Base-by-base conservation (phyloP, 2,113 vertebrate genomes). In the Poecilia latipinna region DNA sequence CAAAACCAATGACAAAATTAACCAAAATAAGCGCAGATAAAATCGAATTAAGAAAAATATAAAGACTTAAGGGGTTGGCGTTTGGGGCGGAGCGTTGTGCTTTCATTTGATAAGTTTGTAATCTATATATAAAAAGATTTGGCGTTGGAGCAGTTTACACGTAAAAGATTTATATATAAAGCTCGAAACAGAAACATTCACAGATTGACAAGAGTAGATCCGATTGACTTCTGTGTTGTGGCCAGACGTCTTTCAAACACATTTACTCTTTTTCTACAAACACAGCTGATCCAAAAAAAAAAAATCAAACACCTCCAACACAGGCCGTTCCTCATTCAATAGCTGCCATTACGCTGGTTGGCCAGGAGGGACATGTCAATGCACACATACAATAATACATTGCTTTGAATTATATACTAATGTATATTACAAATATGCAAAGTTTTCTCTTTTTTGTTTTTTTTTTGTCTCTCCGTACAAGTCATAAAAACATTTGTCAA, bases 341-440 rank as follows among this genome's bases (percentile, higher is more conserved):
- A 94, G 91, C 92, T 91, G 93, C 92, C 92, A 83, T 88, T 75
- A 88, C 12, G 61, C 75, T 79, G 69, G 68, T 87, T 71, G 88
- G 86, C 82, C 86, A 61, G 68, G 65, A 80, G 72, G 73, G 74
- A 78, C 39, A 84, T 83, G 89, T 65, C 24, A 77, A 83, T 64
- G 62, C 48, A 86, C 75, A 79, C 81, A 44, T 70, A 90, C 84
- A 86, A 37, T 68, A 89, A 37, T 68, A 89, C 84, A 85, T 2
- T 51, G 32, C 81, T 29, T 61, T 78, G 77, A 88, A 87, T 87
- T 80, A 79, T 90, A 84, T 87, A 90, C 6, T 39, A 11, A 81
- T 37, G 62, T 89, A 88, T 89, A 65, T 79, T 91, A 94, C 90
- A 93, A 91, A 91, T 92, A 88, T 89, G 85, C 69, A 89, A 89